Evolutionary conservation across 2,113 vertebrate genomes (phyloP), one percentile per base, ranked within the genome.

Genomic region (Stomatorhinus ivindoensis): DNA sequence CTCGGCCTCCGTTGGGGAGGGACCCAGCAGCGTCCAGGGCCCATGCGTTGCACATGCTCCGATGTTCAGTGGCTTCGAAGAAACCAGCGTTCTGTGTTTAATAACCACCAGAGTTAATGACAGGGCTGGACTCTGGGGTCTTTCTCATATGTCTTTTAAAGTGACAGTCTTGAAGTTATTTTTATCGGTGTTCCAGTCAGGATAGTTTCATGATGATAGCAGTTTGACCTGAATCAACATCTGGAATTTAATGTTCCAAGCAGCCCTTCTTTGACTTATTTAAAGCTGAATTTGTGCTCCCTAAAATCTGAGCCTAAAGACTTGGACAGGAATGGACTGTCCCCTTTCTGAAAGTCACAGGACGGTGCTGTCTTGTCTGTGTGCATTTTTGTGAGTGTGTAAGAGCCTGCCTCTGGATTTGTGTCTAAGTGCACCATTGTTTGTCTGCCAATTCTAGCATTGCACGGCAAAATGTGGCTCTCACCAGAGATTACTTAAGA

Each of bases 111-210:
- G 4, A 55, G 85, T 87, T 87, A 87, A 87, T 87, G 85, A 87
- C 85, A 87, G 85, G 50, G 85, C 31, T 27, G 47, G 48, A 87
- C 47, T 51, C 27, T 27, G 85, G 24, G 85, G 85, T 86, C 47
- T 86, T 48, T 83, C 42, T 84, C 82, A 84, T 84, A 47, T 47
- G 44, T 47, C 82, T 84, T 84, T 55, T 35, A 53, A 47, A n/a
- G 85, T 53, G 35, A 87, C 85, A 87, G 85, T 53, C 27, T 53
- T 51, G 48, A 87, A 87, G 85, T 87, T 87, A 87, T 87, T 87
- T 87, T 35, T 87, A 87, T 53, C 27, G n/a, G 27, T 21, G 50
- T 87, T 87, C 50, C 50, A 53, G 48, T 21, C 5, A 17, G 50
- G 48, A 35, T 51, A 47, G 15, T 86, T 86, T 50, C 85, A 24